Evolutionary conservation across 1,140 invertebrate species (phyloP).

Genomic region (Reticulitermes speratus): DNA sequence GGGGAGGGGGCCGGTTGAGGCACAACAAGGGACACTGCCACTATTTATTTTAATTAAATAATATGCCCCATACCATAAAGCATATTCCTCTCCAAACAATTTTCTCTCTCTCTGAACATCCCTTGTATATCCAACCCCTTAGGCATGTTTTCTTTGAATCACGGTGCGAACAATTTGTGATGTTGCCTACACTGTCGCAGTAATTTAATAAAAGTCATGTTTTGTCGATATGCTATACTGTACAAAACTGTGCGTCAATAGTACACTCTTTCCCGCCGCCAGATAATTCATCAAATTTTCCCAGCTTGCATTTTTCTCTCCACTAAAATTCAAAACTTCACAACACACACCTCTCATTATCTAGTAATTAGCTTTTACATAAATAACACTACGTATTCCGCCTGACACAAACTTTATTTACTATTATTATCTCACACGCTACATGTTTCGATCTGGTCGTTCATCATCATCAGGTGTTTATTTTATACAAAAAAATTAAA

Average conservation of each 20-base stretch:
- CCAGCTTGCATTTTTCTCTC: neutral
- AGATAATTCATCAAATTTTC: too few species aligned
- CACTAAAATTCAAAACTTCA: neutral
- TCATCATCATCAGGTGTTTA: too few species aligned
- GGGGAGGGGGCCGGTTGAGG: too few species aligned
- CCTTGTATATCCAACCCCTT: neutral
- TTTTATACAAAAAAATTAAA: too few species aligned
- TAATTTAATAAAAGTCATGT: neutral
- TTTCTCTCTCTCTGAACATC: neutral
- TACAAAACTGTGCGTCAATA: neutral
- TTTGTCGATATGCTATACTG: neutral
- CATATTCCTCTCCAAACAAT: neutral
- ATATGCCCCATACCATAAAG: neutral
- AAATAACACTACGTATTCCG: too few species aligned
- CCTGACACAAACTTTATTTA: too few species aligned
- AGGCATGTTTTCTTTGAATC: conserved; percentile 12
- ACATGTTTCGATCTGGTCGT: too few species aligned
- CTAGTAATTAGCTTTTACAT: neutral
- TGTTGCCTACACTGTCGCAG: neutral
- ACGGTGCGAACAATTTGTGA: neutral
- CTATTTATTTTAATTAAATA: conserved; percentile 20
- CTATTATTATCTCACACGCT: too few species aligned
- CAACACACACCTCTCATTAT: neutral
- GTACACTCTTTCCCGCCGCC: neutral
- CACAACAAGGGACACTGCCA: neutral